A percentile compares a stretch with the other conserved stretches of the same genome.
These are phyloP conservation scores for Caenorhabditis uteleia DNA, from an alignment of 2,888 invertebrate species.

Conservation along the genomic window DNA sequence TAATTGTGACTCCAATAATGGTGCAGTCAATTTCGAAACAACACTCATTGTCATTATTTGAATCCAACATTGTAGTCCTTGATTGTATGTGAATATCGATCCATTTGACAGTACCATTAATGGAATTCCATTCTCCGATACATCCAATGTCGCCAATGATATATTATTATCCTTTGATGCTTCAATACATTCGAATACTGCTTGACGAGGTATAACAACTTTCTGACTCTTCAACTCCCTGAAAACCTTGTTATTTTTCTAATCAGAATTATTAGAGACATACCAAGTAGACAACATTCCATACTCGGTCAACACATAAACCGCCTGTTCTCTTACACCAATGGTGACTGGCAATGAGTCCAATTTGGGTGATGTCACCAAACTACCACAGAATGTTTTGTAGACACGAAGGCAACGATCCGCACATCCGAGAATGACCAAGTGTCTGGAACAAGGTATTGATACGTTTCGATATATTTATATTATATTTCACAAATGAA, in stretches of 20 bases:
- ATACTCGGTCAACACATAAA: conserved; percentile 39
- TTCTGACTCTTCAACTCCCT: conserved; percentile 30
- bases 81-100: conserved; percentile 38
- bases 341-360: conserved; percentile 41
- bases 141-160: conserved; percentile 14
- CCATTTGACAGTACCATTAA: conserved; percentile 42
- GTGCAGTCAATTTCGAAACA: conserved; percentile 4
- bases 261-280: not conserved
- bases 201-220: conserved; percentile 21
- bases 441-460: conserved; percentile 31
- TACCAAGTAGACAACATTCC: conserved; percentile 44
- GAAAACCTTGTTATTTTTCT: not conserved
- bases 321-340: conserved; percentile 39
- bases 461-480: not conserved
- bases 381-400: conserved; percentile 24
- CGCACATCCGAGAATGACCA: conserved; percentile 38
- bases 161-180: conserved; percentile 9
- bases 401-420: conserved; percentile 42
- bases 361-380: conserved; percentile 26
- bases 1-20: conserved; percentile 13
- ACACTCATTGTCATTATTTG: conserved; percentile 11
- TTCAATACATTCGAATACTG: conserved; percentile 45
- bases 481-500: not conserved
- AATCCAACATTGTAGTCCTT: conserved; percentile 14
- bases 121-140: conserved; percentile 34